Conservation (phyloP, 1,140 invertebrate species). For the Bathynomus jamesi region DNA sequence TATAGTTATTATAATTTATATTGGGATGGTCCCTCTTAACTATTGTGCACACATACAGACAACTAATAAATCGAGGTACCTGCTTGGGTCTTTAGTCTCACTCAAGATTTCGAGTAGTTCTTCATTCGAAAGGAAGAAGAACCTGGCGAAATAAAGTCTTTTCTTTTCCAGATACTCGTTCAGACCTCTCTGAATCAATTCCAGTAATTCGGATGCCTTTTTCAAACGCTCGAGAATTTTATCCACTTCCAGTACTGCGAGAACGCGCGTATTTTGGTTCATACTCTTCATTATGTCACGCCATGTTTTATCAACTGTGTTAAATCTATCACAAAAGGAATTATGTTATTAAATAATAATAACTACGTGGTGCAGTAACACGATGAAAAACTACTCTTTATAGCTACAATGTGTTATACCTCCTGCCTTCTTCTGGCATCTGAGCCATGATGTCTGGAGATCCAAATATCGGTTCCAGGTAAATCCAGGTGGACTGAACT, state of each 20-base stretch:
- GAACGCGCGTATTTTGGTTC: conserved; percentile 64
- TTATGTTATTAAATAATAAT: background rate
- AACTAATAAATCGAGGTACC: no score
- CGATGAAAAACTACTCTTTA: background rate
- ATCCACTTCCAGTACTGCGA: conserved; percentile 79
- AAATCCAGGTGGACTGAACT: conserved; percentile 94
- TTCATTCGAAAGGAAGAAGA: conserved; percentile 97
- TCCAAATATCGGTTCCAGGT: conserved; percentile 94
- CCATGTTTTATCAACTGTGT: conserved; percentile 59
- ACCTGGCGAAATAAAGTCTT: conserved; percentile 83
- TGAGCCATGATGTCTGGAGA: conserved; percentile 90
- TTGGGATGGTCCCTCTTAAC: no score
- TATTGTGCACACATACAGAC: no score
- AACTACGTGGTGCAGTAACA: background rate
- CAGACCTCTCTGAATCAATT: conserved; percentile 83
- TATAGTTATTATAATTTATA: no score
- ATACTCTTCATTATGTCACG: conserved; percentile 87
- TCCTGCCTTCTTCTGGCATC: conserved; percentile 86
- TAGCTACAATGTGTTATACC: conserved; percentile 39
- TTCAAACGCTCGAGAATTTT: conserved; percentile 85
- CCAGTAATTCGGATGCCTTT: conserved; percentile 77
- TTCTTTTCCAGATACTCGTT: conserved; percentile 95
- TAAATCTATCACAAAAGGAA: conserved; percentile 18
- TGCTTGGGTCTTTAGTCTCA: conserved; percentile 89
- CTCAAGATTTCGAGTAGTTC: conserved; percentile 92